Conservation (phyloP, 2,113 vertebrate species). For the Epinephelus cyanopodus region DNA sequence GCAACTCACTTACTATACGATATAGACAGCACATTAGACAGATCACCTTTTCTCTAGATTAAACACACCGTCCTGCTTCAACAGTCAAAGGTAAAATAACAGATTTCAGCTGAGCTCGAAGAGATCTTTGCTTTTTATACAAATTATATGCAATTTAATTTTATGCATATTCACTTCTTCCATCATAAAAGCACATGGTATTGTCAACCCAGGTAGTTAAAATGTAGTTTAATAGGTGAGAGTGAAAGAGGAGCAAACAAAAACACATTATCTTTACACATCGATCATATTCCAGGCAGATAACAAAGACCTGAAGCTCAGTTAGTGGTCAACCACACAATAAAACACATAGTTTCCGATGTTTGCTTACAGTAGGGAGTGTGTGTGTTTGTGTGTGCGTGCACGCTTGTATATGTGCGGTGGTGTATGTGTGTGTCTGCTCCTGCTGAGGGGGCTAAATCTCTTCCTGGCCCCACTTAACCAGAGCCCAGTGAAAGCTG, state of each 20-base stretch:
- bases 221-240: not conserved
- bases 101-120: no score
- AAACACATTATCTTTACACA: slow-evolving; percentile 2
- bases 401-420: not conserved
- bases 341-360: slow-evolving; percentile 47
- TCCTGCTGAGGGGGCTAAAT: slow-evolving; percentile 83
- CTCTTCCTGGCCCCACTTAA: slow-evolving; percentile 85
- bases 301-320: slow-evolving; percentile 37
- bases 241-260: not conserved
- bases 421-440: slow-evolving; percentile 28
- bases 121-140: no score
- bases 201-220: not conserved
- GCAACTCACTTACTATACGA: no score
- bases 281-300: not conserved
- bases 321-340: slow-evolving; percentile 27
- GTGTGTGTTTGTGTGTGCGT: not conserved
- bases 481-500: slow-evolving; percentile 81
- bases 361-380: slow-evolving; percentile 38
- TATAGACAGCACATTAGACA: no score
- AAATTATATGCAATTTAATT: no score
- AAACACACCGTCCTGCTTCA: no score
- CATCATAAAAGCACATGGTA: no score
- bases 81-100: no score
- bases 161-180: no score
- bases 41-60: no score